A percentile compares a stretch with the other conserved stretches of the same genome.
Conservation (phyloP, 1,140 invertebrate species). For the Ephestia elutella region DNA sequence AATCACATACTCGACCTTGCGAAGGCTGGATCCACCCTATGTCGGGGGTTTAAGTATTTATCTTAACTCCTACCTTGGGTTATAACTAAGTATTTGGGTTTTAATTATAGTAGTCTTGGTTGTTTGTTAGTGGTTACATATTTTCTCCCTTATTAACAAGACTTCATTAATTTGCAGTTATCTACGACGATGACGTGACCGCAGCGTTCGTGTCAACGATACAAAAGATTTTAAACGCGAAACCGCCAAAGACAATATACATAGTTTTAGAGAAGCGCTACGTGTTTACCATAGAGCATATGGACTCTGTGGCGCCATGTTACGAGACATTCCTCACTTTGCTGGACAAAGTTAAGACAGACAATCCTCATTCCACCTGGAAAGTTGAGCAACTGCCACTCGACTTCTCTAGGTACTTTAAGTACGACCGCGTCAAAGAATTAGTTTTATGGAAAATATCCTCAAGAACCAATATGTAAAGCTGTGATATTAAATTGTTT, state of each 20-base stretch:
- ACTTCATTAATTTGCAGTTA: slow-evolving; percentile 76
- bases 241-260: slow-evolving; percentile 79
- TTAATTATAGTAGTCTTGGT: no score
- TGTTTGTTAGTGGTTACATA: no score
- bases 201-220: slow-evolving; percentile 86
- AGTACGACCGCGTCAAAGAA: slow-evolving; percentile 85
- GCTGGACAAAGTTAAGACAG: slow-evolving; percentile 70
- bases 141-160: no score
- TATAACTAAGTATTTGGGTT: no score
- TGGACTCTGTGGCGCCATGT: slow-evolving; percentile 87
- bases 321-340: slow-evolving; percentile 86
- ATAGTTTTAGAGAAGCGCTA: slow-evolving; percentile 90
- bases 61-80: no score
- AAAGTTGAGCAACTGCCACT: slow-evolving; percentile 77
- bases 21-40: no score
- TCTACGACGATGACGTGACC: slow-evolving; percentile 90
- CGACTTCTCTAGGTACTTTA: slow-evolving; percentile 89
- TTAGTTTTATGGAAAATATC: slow-evolving; percentile 84
- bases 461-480: slow-evolving; percentile 28
- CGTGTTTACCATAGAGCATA: slow-evolving; percentile 87
- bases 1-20: no score
- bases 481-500: slow-evolving; percentile 31
- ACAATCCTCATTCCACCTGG: slow-evolving; percentile 73
- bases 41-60: no score
- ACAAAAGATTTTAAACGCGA: slow-evolving; percentile 78